Conservation (phyloP, 2,888 invertebrate genomes). For the Sericinus montela region DNA sequence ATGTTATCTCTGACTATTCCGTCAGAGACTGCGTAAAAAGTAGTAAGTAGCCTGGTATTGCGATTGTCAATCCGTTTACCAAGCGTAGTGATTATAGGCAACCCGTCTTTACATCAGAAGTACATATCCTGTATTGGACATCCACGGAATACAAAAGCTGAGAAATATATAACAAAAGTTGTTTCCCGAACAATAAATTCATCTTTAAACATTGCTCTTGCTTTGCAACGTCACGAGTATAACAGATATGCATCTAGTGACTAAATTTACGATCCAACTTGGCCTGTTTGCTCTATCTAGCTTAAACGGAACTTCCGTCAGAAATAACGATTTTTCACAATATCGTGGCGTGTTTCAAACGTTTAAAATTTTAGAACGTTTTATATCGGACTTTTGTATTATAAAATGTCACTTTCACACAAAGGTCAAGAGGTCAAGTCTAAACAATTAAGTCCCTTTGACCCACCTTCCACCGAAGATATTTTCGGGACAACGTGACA, state of each 20-base stretch:
- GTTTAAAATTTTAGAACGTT: conserved; percentile 27
- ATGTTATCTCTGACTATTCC: too few species aligned
- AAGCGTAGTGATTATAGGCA: too few species aligned
- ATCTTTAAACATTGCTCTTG: conserved; percentile 34
- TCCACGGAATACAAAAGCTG: background rate
- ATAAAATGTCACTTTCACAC: too few species aligned
- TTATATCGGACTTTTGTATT: background rate
- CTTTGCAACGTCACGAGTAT: conserved; percentile 23
- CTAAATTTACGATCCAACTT: conserved; percentile 44
- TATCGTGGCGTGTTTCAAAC: conserved; percentile 37
- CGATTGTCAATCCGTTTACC: too few species aligned
- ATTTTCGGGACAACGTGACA: too few species aligned
- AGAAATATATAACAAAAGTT: conserved; percentile 1
- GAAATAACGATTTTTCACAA: conserved; percentile 42
- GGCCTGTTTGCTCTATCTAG: conserved; percentile 24
- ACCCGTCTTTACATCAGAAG: too few species aligned
- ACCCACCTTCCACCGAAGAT: too few species aligned
- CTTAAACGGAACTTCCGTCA: conserved; percentile 23
- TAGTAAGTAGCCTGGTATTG: too few species aligned
- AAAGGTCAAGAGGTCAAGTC: too few species aligned
- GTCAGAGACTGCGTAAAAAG: too few species aligned
- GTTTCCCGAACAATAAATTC: conserved; percentile 23
- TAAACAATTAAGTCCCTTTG: too few species aligned
- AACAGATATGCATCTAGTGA: conserved; percentile 27
- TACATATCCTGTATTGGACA: too few species aligned